Conservation (phyloP, 2,113 vertebrate species). For the Antennarius striatus region DNA sequence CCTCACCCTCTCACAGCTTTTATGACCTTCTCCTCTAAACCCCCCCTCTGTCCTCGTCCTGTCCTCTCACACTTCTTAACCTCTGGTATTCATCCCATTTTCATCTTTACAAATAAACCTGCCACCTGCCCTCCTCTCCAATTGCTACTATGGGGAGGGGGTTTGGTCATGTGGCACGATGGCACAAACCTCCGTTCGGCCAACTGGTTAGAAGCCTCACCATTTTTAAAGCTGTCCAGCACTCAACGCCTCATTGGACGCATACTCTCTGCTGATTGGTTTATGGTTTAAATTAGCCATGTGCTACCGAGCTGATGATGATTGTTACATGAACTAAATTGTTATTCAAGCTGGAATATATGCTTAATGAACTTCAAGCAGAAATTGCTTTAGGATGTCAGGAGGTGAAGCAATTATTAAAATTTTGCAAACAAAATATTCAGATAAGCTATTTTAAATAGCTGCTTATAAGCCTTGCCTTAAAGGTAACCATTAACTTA, state of each 20-base stretch:
- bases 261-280: conserved; percentile 3
- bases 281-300: conserved; percentile 23
- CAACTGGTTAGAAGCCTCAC: conserved; percentile 24
- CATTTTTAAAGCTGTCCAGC: conserved; percentile 19
- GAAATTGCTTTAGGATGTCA: background rate
- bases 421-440: background rate
- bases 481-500: background rate
- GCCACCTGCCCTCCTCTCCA: conserved; percentile 67
- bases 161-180: conserved; percentile 43
- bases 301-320: conserved; percentile 23
- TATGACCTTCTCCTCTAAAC: conserved; percentile 59
- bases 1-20: conserved; percentile 75
- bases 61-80: conserved; percentile 74
- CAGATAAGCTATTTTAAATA: background rate
- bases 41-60: conserved; percentile 34
- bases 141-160: conserved; percentile 10
- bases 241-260: conserved; percentile 12
- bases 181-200: conserved; percentile 43
- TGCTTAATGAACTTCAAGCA: background rate
- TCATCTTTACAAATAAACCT: conserved; percentile 77
- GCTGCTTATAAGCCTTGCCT: background rate
- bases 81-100: conserved; percentile 79
- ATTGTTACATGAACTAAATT: conserved; percentile 19
- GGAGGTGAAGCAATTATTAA: background rate
- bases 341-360: conserved; percentile 9